Evolutionary conservation across 2,113 vertebrate species (phyloP), one percentile per base, ranked within the genome.

Genomic region (Myotis lucifugus): DNA sequence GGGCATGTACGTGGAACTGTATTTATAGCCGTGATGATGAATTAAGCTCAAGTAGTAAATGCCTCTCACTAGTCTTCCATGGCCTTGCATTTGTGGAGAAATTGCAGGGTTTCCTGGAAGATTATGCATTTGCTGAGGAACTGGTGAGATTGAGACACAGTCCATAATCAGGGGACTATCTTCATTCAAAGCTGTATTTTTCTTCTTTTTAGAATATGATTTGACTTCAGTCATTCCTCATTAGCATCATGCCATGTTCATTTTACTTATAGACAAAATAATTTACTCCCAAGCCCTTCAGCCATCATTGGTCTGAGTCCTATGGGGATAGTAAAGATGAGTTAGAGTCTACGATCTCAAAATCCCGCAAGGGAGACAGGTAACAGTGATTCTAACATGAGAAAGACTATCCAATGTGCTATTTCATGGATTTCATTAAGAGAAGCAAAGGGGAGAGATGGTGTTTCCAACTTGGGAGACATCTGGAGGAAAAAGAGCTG

Each of bases 11-110:
- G 2, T 84, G n/a, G 85, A 94, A 81, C 64, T 92, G 85, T 89
- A 59, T 82, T 92, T 88, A 92, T 84, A 27, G 67, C 82, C 66
- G 81, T 34, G 67, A 88, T 89, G 91, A 95, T 96, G 92, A 96
- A 96, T 96, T 94, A 96, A 94, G 66, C 90, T 92, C 40, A 52
- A 88, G 48, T 78, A 64, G 81, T 64, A 48, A 94, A 95, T 78
- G n/a, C 54, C 32, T 91, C 14, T 79, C 4, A 25, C 66, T 27
- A 73, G 74, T 50, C 52, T 96, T 18, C 46, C 42, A 37, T 50
- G 92, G 48, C 81, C 96, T 93, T 93, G 76, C 59, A 67, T 92
- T 32, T 77, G 11, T 81, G 61, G 85, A 85, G 59, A 95, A 95
- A 52, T 90, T 32, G 42, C 34, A 59, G 37, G 23, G 37, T 73